phyloP scores from a whole-genome alignment of 2,113 vertebrate species.

The Gobius niger region DNA sequence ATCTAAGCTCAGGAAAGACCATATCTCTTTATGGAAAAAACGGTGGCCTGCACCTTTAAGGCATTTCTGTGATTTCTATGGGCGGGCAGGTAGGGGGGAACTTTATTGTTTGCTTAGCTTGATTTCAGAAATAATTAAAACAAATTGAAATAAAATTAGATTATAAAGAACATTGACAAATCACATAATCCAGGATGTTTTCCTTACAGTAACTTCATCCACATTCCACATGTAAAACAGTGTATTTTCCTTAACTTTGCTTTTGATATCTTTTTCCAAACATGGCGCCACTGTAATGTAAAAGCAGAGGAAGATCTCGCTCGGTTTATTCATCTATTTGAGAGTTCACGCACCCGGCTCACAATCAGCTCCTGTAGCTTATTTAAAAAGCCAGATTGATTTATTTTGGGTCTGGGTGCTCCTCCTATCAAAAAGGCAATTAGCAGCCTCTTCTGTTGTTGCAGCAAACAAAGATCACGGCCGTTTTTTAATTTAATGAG shows the following conservation, averaged over 20 bases:
- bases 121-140: too few relatives aligned
- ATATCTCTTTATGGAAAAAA: too few relatives aligned
- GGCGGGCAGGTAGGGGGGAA: too few relatives aligned
- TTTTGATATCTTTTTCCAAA: neutral
- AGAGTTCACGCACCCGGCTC: slow-evolving; percentile 29
- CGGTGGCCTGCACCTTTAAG: too few relatives aligned
- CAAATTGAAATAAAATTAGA: too few relatives aligned
- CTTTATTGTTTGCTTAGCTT: too few relatives aligned
- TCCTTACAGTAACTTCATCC: neutral
- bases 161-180: too few relatives aligned
- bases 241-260: neutral
- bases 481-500: slow-evolving; percentile 70
- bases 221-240: neutral
- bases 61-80: too few relatives aligned
- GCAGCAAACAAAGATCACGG: slow-evolving; percentile 65
- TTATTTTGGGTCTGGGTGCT: slow-evolving; percentile 65
- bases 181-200: neutral
- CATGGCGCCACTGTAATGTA: neutral
- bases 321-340: slow-evolving; percentile 17
- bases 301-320: slow-evolving; percentile 30
- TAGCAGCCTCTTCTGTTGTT: slow-evolving; percentile 65
- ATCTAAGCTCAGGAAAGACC: too few relatives aligned
- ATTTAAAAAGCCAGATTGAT: slow-evolving; percentile 60
- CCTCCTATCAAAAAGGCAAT: slow-evolving; percentile 66
- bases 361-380: slow-evolving; percentile 41